Conservation (phyloP, 2,113 vertebrate species). For the Columba livia region DNA sequence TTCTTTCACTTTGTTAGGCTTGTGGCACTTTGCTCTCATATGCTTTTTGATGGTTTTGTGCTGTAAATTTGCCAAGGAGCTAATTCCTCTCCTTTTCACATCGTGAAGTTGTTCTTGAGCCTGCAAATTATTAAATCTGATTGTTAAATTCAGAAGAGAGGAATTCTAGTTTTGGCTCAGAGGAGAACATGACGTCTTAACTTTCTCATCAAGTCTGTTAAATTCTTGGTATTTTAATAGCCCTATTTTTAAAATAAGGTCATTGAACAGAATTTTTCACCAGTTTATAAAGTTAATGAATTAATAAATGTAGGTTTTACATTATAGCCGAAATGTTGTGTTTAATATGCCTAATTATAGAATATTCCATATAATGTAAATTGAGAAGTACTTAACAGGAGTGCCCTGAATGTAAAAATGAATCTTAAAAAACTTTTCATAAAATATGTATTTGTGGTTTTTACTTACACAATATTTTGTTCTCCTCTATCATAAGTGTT, state of each 20-base stretch:
- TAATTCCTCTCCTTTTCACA: not conserved
- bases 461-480: not conserved
- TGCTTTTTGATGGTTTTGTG: not conserved
- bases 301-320: not conserved
- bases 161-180: not conserved
- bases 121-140: not conserved
- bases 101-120: not conserved
- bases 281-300: not conserved
- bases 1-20: not conserved
- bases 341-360: not conserved
- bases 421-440: not conserved
- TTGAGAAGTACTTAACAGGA: not conserved
- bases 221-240: not conserved
- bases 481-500: not conserved
- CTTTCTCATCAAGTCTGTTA: not conserved
- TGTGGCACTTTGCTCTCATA: not conserved
- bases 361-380: not conserved
- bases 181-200: not conserved
- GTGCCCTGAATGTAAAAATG: not conserved
- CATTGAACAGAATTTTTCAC: not conserved
- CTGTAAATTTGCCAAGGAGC: not conserved
- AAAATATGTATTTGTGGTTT: not conserved
- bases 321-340: not conserved
- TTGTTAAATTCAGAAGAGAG: not conserved
- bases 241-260: not conserved